A percentile compares a stretch with the other conserved stretches of the same genome.
Conservation (phyloP, 2,113 vertebrate species). For the Forbesichthys agassizii region DNA sequence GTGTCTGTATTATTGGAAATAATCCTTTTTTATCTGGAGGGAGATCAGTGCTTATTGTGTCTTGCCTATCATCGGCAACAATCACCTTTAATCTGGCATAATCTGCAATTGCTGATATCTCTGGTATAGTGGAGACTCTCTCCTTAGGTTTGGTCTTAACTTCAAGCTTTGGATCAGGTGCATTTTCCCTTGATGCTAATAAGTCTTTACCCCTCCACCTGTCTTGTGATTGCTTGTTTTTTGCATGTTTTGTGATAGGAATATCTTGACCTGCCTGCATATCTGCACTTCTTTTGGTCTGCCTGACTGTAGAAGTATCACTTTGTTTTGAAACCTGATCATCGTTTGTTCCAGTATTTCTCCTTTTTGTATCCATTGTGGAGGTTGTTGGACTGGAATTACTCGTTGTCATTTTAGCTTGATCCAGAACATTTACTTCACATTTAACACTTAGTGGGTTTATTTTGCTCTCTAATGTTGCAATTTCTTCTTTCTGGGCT, state of each 20-base stretch:
- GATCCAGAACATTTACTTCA: constrained; percentile 33
- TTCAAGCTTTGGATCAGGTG: constrained; percentile 1
- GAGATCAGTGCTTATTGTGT: constrained; percentile 49
- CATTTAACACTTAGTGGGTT: not conserved
- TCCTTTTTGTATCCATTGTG: constrained; percentile 30
- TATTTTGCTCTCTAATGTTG: not conserved
- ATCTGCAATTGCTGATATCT: constrained; percentile 72
- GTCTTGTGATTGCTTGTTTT: constrained; percentile 20
- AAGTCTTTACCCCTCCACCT: constrained; percentile 28
- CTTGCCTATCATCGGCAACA: constrained; percentile 57
- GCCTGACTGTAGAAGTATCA: constrained; percentile 20
- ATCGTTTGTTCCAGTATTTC: constrained; percentile 19
- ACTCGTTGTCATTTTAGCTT: constrained; percentile 27
- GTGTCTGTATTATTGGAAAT: constrained; percentile 66
- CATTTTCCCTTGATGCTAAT: constrained; percentile 7
- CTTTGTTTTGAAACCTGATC: constrained; percentile 42
- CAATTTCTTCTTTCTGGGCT: constrained; percentile 8
- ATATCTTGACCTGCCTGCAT: constrained; percentile 17
- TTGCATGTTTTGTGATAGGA: constrained; percentile 35
- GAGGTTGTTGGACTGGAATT: constrained; percentile 25
- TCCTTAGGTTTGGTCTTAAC: constrained; percentile 57
- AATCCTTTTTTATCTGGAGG: constrained; percentile 71
- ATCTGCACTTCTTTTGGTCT: constrained; percentile 21
- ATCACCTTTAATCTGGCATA: constrained; percentile 75
- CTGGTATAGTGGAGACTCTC: constrained; percentile 53